These are phyloP conservation scores for Criorhina ranunculi DNA, from an alignment of 2,888 invertebrate species.

Conservation along the genomic window DNA sequence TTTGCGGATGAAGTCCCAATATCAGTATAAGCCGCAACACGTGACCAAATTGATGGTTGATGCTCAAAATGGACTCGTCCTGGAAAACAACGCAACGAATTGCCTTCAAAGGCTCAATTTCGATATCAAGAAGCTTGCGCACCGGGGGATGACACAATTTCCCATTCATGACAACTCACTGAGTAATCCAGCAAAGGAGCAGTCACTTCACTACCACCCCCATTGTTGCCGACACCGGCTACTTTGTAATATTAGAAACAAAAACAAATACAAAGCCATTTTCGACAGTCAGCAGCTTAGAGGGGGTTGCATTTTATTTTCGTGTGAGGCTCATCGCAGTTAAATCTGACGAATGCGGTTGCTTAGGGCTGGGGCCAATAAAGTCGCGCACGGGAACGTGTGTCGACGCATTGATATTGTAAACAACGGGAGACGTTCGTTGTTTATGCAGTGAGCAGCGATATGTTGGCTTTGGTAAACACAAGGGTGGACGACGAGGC, in stretches of 20 bases:
- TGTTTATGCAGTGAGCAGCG: constrained; percentile 69
- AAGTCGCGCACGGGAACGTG: constrained; percentile 59
- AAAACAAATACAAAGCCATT: constrained; percentile 72
- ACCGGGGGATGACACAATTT: constrained; percentile 58
- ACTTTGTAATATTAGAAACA: constrained; percentile 75
- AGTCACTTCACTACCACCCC: constrained; percentile 58
- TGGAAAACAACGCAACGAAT: constrained; percentile 44
- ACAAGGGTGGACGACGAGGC: constrained; percentile 25
- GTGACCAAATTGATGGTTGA: constrained; percentile 79
- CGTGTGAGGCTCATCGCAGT: constrained; percentile 25
- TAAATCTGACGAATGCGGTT: constrained; percentile 59
- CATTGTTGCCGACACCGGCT: constrained; percentile 29
- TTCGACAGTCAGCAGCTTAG: constrained; percentile 28
- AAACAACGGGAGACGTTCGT: constrained; percentile 66
- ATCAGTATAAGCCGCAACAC: constrained; percentile 82
- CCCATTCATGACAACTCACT: constrained; percentile 60
- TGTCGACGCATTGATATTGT: constrained; percentile 73
- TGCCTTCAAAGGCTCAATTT: constrained; percentile 70
- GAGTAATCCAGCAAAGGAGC: constrained; percentile 67
- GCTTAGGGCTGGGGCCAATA: constrained; percentile 60
- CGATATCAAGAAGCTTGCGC: constrained; percentile 19
- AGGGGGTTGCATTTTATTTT: constrained; percentile 46
- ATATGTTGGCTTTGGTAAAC: constrained; percentile 58
- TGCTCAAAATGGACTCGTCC: constrained; percentile 53
- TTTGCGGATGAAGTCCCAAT: constrained; percentile 70